These are phyloP conservation scores for Argya squamiceps DNA, from an alignment of 2,797 vertebrate genomes.

Conservation along the genomic window DNA sequence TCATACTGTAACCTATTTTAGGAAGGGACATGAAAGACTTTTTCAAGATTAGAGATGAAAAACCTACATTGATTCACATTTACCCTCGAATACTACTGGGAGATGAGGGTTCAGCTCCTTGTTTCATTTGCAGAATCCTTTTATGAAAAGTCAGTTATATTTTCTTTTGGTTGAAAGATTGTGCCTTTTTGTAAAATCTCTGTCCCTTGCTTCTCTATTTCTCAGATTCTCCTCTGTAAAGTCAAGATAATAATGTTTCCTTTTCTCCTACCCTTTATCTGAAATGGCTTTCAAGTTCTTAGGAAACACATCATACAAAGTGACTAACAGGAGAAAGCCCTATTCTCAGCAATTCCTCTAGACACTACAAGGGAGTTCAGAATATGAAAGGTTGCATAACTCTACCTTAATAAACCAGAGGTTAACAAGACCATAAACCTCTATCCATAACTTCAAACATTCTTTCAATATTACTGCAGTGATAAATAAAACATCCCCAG, in stretches of 20 bases:
- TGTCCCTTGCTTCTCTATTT: background rate
- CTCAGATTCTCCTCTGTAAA: background rate
- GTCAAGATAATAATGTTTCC: background rate
- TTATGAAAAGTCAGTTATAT: background rate
- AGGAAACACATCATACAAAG: background rate
- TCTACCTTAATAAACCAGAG: background rate
- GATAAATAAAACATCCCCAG: background rate
- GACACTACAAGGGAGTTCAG: background rate
- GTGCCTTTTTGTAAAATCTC: background rate
- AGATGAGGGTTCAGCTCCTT: background rate
- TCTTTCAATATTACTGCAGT: background rate
- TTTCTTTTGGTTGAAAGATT: background rate
- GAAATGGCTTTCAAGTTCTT: slow-evolving; percentile 11
- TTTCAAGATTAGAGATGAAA: background rate
- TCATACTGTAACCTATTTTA: background rate
- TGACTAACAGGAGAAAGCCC: background rate
- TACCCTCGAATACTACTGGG: background rate
- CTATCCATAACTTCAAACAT: background rate
- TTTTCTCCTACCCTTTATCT: background rate
- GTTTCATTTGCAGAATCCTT: slow-evolving; percentile 3
- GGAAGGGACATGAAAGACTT: background rate
- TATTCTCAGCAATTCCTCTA: background rate
- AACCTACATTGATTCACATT: background rate
- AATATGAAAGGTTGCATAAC: background rate
- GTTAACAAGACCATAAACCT: slow-evolving; percentile 19